Evolutionary conservation across 2,888 invertebrate species (phyloP).

Genomic region (Spodoptera exigua): DNA sequence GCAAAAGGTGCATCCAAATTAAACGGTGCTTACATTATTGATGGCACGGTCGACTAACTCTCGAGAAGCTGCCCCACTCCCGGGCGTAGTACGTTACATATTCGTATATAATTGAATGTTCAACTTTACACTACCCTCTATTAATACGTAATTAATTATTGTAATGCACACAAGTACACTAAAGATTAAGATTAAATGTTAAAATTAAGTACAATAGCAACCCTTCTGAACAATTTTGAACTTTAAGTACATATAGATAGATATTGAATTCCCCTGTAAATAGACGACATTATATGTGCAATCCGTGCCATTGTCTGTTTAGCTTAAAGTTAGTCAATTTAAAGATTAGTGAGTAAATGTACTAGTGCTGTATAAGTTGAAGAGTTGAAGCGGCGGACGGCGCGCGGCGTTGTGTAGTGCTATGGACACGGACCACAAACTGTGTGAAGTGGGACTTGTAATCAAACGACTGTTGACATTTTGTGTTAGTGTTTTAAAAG

Average conservation of each 20-base stretch:
- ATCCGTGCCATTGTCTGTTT: slow-evolving; percentile 89
- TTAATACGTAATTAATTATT: slow-evolving; percentile 83
- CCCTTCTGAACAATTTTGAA: slow-evolving; percentile 81
- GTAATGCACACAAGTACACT: slow-evolving; percentile 85
- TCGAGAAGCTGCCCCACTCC: slow-evolving; percentile 50
- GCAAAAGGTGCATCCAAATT: slow-evolving; percentile 72
- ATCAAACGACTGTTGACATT: slow-evolving; percentile 82
- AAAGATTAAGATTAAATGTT: slow-evolving; percentile 79
- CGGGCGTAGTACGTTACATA: slow-evolving; percentile 42
- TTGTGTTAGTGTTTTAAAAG: slow-evolving; percentile 89
- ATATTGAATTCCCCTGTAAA: slow-evolving; percentile 83
- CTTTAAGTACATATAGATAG: slow-evolving; percentile 74
- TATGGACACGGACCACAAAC: slow-evolving; percentile 62
- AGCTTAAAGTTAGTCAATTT: slow-evolving; percentile 87
- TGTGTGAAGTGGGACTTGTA: slow-evolving; percentile 79
- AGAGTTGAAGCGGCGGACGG: slow-evolving; percentile 57
- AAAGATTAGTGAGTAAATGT: slow-evolving; percentile 72
- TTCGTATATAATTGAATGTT: slow-evolving; percentile 72
- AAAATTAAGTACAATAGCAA: slow-evolving; percentile 82
- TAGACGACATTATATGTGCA: slow-evolving; percentile 85
- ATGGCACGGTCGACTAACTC: slow-evolving; percentile 72
- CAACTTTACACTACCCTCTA: slow-evolving; percentile 79
- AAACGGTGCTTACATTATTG: slow-evolving; percentile 71
- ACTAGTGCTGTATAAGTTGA: slow-evolving; percentile 60
- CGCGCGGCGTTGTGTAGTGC: slow-evolving; percentile 63